Percentiles rank a stretch among this genome's conserved stretches.
Evolutionary conservation across 2,888 invertebrate genomes (phyloP).

Genomic region (Hydrotaea diabolus): DNA sequence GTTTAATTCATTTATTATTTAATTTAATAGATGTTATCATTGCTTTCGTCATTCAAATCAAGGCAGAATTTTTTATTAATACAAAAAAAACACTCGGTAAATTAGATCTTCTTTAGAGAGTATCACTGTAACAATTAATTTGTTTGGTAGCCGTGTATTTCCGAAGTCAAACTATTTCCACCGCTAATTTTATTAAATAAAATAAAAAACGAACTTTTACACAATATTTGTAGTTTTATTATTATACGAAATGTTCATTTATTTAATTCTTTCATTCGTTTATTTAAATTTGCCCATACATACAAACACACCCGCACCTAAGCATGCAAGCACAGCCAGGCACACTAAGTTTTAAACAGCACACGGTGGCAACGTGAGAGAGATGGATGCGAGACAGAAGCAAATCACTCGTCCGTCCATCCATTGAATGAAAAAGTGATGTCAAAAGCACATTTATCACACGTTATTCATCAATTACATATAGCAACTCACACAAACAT

Average conservation of each 20-base stretch:
- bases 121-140: neutral
- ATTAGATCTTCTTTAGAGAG: neutral
- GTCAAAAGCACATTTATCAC: slow-evolving; percentile 65
- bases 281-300: slow-evolving; percentile 50
- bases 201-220: slow-evolving; percentile 43
- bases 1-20: too few relatives aligned
- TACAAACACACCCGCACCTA: neutral
- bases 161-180: slow-evolving; percentile 60
- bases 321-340: too few relatives aligned
- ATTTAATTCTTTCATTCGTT: slow-evolving; percentile 48
- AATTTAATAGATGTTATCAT: neutral
- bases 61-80: neutral
- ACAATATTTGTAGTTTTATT: slow-evolving; percentile 50
- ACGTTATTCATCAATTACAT: slow-evolving; percentile 66
- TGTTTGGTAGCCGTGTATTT: slow-evolving; percentile 42
- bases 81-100: neutral
- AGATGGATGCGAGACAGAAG: neutral
- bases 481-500: neutral
- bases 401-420: too few relatives aligned
- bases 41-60: neutral
- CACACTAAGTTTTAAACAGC: too few relatives aligned
- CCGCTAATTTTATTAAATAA: slow-evolving; percentile 60
- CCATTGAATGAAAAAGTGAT: slow-evolving; percentile 46
- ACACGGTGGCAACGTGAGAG: slow-evolving; percentile 2
- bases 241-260: neutral